Percentiles rank a stretch among this genome's conserved stretches.
phyloP scores from a whole-genome alignment of 2,888 invertebrate genomes.

The Ectropis crepuscularia region DNA sequence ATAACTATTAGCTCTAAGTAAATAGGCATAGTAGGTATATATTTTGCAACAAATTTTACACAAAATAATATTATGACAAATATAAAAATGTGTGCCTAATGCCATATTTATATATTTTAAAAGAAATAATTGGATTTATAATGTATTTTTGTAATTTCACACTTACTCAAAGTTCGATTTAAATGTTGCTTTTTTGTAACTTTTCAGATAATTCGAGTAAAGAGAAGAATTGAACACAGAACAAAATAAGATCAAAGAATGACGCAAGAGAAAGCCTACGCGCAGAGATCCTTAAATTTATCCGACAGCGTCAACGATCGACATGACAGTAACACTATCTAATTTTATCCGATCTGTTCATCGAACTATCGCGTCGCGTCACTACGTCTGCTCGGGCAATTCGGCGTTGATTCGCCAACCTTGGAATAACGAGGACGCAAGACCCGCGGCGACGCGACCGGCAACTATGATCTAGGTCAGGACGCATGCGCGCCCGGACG shows the following conservation, averaged over 20 bases:
- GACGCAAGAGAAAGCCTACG: not conserved
- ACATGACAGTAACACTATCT: slow-evolving; percentile 45
- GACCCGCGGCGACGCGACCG: slow-evolving; percentile 49
- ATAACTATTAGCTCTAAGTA: too few relatives aligned
- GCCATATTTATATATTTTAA: too few relatives aligned
- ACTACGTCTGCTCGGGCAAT: slow-evolving; percentile 73
- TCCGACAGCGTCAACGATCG: slow-evolving; percentile 10
- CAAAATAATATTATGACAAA: too few relatives aligned
- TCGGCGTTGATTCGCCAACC: slow-evolving; percentile 77
- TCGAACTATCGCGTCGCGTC: slow-evolving; percentile 66
- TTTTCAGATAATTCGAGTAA: too few relatives aligned
- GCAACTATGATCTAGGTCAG: slow-evolving; percentile 82
- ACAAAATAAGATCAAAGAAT: not conserved
- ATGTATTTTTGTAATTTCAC: too few relatives aligned
- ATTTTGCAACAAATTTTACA: too few relatives aligned
- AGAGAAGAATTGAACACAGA: not conserved
- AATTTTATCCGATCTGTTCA: slow-evolving; percentile 54
- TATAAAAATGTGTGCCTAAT: too few relatives aligned
- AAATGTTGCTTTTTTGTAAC: too few relatives aligned
- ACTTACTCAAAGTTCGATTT: too few relatives aligned
- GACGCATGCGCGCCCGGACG: slow-evolving; percentile 81
- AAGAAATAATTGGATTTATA: too few relatives aligned
- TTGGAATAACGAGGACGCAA: slow-evolving; percentile 76
- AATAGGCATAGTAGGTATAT: too few relatives aligned
- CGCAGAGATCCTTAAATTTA: slow-evolving; percentile 2